Conservation (phyloP, 1,140 invertebrate genomes). For the Danaus melanippus region DNA sequence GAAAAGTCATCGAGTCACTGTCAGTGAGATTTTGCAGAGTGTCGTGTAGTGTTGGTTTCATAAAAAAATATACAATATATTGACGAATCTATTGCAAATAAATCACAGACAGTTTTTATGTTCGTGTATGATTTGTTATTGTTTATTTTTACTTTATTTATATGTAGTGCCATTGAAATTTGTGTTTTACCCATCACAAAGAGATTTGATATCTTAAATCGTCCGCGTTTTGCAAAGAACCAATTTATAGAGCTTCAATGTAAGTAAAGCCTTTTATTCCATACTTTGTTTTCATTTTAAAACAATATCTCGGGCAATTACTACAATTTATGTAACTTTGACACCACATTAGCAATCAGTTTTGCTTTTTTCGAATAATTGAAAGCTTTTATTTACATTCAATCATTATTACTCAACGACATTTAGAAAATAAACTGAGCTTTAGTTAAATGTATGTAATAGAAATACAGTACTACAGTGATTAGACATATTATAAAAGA, state of each 20-base stretch:
- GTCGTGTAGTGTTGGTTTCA: constrained; percentile 41
- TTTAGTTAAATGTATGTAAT: no score
- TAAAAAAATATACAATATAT: constrained; percentile 33
- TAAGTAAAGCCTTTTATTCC: constrained; percentile 10
- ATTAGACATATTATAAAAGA: no score
- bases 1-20: constrained; percentile 20
- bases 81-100: constrained; percentile 28
- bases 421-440: no score
- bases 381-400: no score
- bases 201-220: constrained; percentile 18
- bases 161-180: constrained; percentile 15
- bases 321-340: no score
- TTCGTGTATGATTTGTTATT: constrained; percentile 4
- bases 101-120: constrained; percentile 8
- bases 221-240: constrained; percentile 17
- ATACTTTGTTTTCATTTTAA: no score
- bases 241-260: constrained; percentile 12
- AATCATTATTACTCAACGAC: no score
- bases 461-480: no score
- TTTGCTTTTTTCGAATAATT: no score
- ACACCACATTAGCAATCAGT: no score
- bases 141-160: constrained; percentile 1
- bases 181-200: constrained; percentile 25
- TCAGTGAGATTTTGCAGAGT: constrained; percentile 27
- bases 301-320: no score